Evolutionary conservation across 2,888 invertebrate genomes (phyloP), one percentile per base, ranked within the genome.

Genomic region (Clistopyga incitator): DNA sequence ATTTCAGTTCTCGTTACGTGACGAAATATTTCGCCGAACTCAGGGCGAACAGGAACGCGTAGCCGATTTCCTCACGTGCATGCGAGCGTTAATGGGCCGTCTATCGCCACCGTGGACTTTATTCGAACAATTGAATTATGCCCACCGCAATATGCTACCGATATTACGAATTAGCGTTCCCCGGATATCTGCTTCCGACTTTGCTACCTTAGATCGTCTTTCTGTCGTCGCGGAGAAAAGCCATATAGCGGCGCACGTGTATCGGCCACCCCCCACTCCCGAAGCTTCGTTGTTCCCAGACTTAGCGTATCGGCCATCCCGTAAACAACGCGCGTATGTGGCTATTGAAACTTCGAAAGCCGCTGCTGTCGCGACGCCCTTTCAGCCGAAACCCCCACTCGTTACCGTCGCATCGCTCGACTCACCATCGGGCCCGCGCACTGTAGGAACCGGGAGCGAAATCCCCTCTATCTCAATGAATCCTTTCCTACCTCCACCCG

Each of bases 221-320:
- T 34, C 61, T 13, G 38, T 38, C 3, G 8, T 18, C 4, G 34
- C 18, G 6, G 61, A 61, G 34, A 3, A 15, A 6, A 61, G 61
- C 8, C 38, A 61, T n/a, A 13, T 2, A 1, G 61, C 61, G 15
- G n/a, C 38, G 4, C n/a, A 25, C 3, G 4, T n/a, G 6, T 61
- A 34, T 10, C 61, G 34, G 11, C 34, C 61, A 4, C 61, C 61
- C 1, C 61, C 34, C 34, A 18, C 61, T 18, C 29, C 61, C n/a
- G 61, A 61, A 11, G 38, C 34, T 6, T 61, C 61, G 2, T 15
- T 61, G n/a, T 61, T 61, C 6, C 61, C 61, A 3, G 61, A 61
- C 1, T 38, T 61, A 10, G 34, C 61, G 6, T 61, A 61, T 13
- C 34, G n/a, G 2, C n/a, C 61, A 6, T 18, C 61, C 8, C 56